Evolutionary conservation across 2,113 vertebrate genomes (phyloP).

Genomic region (Forbesichthys agassizii): DNA sequence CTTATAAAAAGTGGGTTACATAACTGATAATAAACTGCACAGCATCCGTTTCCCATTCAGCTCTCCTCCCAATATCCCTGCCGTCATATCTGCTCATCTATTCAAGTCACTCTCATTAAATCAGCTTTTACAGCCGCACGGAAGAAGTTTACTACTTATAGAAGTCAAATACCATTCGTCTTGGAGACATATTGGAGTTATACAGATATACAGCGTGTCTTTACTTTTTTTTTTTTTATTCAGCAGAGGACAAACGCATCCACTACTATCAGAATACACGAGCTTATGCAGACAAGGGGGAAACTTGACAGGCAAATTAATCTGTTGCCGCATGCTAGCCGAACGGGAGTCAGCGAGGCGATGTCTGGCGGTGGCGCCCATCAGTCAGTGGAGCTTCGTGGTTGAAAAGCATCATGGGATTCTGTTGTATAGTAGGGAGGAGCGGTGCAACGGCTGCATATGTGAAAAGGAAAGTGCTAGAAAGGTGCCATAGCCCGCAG

Average conservation of each 20-base stretch:
- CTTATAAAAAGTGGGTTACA: constrained; percentile 54
- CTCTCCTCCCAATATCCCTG: constrained; percentile 40
- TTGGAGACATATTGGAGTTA: constrained; percentile 38
- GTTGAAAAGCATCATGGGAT: constrained; percentile 34
- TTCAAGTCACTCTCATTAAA: constrained; percentile 58
- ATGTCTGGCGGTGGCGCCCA: constrained; percentile 46
- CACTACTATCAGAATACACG: constrained; percentile 52
- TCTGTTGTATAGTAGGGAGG: constrained; percentile 24
- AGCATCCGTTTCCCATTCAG: constrained; percentile 50
- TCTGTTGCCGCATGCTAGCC: constrained; percentile 56
- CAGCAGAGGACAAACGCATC: constrained; percentile 58
- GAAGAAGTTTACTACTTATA: constrained; percentile 55
- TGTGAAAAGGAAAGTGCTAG: not conserved
- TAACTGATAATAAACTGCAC: constrained; percentile 53
- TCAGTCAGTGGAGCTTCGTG: constrained; percentile 56
- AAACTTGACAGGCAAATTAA: constrained; percentile 55
- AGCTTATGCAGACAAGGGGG: constrained; percentile 15
- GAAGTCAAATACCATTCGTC: constrained; percentile 61
- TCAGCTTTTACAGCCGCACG: constrained; percentile 51
- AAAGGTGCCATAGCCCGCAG: constrained; percentile 44
- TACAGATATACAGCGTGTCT: constrained; percentile 51
- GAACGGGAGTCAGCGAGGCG: constrained; percentile 62
- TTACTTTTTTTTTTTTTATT: constrained; percentile 39
- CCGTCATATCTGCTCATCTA: constrained; percentile 56
- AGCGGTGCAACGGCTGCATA: not conserved